Evolutionary conservation across 1,140 invertebrate species (phyloP).

Genomic region (Cotesia glomerata): DNA sequence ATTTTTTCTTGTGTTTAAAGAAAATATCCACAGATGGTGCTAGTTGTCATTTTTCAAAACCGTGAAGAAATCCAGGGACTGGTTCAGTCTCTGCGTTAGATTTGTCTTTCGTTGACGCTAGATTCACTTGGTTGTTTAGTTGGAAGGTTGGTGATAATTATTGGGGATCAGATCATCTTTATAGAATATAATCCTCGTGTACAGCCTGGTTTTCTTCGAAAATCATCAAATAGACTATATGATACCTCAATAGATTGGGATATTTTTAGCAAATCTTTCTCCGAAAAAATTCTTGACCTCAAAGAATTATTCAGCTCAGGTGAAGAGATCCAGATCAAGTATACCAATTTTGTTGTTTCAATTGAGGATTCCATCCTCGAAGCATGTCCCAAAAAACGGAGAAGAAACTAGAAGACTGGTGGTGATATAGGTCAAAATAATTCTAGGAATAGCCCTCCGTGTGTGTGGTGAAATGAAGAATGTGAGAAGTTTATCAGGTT

Average conservation of each 20-base stretch:
- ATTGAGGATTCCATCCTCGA: constrained; percentile 16
- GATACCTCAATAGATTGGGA: not conserved
- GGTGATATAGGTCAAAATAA: not conserved
- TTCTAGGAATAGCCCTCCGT: not conserved
- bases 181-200: no score
- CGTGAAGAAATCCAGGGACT: no score
- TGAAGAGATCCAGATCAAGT: no score
- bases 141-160: constrained; percentile 22
- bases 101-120: constrained; percentile 13
- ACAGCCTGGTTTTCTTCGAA: no score
- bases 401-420: constrained; percentile 10
- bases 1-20: no score
- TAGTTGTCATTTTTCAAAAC: no score
- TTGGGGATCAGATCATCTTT: no score
- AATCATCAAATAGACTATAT: constrained; percentile 19
- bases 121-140: not conserved
- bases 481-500: not conserved
- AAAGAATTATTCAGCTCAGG: no score
- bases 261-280: not conserved
- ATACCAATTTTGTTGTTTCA: constrained; percentile 15
- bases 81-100: constrained; percentile 20
- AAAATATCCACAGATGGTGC: no score
- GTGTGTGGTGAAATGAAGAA: constrained; percentile 22
- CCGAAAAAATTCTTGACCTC: no score
- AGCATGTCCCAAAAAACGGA: no score